Percentiles rank a stretch among this genome's conserved stretches.
Conservation (phyloP, 2,888 invertebrate species). For the Philereme vetulata region DNA sequence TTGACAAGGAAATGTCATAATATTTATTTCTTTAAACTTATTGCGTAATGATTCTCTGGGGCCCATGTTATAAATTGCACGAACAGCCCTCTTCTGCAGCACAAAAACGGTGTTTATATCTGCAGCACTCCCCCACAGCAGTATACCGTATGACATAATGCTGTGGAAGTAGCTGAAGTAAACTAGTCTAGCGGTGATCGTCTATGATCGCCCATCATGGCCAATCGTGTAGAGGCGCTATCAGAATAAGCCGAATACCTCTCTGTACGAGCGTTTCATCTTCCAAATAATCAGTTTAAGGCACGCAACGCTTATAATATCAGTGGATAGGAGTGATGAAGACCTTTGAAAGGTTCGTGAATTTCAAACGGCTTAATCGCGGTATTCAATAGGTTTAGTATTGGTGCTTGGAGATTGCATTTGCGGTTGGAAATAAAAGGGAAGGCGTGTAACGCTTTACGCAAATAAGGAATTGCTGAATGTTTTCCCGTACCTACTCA, state of each 20-base stretch:
- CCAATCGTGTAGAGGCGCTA: not conserved
- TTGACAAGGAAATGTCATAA: no score
- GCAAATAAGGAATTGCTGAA: not conserved
- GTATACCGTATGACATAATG: no score
- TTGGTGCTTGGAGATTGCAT: not conserved
- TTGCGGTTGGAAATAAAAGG: not conserved
- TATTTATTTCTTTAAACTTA: no score
- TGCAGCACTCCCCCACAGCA: no score
- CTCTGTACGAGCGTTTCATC: conserved; percentile 19
- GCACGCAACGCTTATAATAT: conserved; percentile 22
- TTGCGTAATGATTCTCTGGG: no score
- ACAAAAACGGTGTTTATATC: no score
- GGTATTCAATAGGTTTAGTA: not conserved
- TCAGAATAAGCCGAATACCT: conserved; percentile 1
- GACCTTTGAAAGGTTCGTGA: conserved; percentile 13
- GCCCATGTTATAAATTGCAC: no score
- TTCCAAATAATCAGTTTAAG: conserved; percentile 22
- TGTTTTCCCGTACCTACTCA: not conserved
- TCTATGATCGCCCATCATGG: no score
- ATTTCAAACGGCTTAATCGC: conserved; percentile 2
- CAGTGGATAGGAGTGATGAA: conserved; percentile 10
- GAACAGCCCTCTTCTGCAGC: no score
- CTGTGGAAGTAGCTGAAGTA: no score
- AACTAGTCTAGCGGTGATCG: no score
- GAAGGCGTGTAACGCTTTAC: not conserved